Base-by-base conservation (phyloP, 2,113 vertebrate genomes). In the Limnothrissa miodon region DNA sequence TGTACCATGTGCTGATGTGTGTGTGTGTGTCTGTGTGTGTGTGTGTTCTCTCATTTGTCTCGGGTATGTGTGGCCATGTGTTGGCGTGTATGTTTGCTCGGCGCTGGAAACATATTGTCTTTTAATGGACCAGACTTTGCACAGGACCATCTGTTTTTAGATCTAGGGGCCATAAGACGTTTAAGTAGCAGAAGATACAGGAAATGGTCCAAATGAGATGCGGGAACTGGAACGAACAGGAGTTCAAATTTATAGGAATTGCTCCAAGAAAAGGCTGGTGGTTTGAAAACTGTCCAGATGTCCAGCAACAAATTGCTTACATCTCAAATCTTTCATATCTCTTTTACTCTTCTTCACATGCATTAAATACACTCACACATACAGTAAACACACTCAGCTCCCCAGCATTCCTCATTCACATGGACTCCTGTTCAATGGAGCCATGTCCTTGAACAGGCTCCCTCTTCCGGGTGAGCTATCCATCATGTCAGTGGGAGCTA, bases 341-440 rank as follows among this genome's bases (percentile, higher is more conserved):
- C 33, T 10, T 36, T 33, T 29, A 5, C 4, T 39, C 66, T 33
- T 13, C 33, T 5, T 74, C 66, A 15, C n/a, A n/a, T n/a, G n/a
- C n/a, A n/a, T n/a, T n/a, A 87, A 70, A 84, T 19, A 19, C 3
- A 23, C 42, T 46, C 21, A 82, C 81, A 82, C 39, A 82, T 66
- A 82, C n/a, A 4, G 42, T 42, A 85, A 84, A 59, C 84, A 62
- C 78, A 51, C 82, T 84, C 8, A 82, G 25, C 81, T 81, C 21
- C 25, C 17, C 3, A 36, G 15, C 29, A 36, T 13, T 29, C n/a
- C 7, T 66, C n/a, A 9, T 29, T 36, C 2, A 36, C 4, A 33
- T 74, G 13, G 29, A 33, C 62, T 70, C 62, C 15, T 33, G n/a
- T n/a, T n/a, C n/a, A n/a, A 36, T 25, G 10, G 25, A 36, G 25